These are phyloP conservation scores for Caloenas nicobarica DNA, from an alignment of 2,113 vertebrate species.

Conservation along the genomic window DNA sequence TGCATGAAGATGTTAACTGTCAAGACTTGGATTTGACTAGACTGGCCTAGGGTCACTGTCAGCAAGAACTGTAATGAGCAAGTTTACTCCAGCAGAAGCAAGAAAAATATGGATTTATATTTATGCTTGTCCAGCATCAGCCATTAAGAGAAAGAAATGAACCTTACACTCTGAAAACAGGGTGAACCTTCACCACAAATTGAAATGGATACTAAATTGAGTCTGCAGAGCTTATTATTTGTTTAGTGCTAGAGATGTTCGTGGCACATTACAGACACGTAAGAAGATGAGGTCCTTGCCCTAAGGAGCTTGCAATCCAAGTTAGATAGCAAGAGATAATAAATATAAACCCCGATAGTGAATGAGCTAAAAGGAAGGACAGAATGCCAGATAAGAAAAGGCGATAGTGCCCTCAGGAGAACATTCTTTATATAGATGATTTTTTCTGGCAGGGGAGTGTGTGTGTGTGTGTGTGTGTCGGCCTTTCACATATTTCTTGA, in stretches of 20 bases:
- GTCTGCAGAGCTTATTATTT: conserved; percentile 46
- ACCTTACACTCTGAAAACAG: background rate
- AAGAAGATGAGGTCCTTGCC: conserved; percentile 45
- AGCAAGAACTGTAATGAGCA: conserved; percentile 20
- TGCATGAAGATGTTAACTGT: background rate
- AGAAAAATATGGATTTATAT: conserved; percentile 35
- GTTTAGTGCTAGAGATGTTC: conserved; percentile 45
- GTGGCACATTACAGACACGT: conserved; percentile 10
- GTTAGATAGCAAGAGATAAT: conserved; percentile 45
- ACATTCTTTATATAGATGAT: background rate
- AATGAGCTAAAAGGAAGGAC: background rate
- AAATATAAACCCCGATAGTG: conserved; percentile 19
- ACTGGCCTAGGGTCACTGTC: background rate
- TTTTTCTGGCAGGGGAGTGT: rapidly evolving
- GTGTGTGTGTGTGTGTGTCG: rapidly evolving
- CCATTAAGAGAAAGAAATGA: conserved; percentile 32
- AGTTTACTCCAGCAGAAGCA: background rate
- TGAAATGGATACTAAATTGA: conserved; percentile 59
- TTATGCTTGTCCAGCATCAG: background rate
- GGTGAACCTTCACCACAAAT: conserved; percentile 44
- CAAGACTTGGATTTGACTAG: background rate
- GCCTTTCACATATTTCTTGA: background rate
- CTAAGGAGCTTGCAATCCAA: conserved; percentile 40
- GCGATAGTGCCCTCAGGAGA: background rate
- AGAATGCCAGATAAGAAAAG: background rate